phyloP scores from a whole-genome alignment of 2,797 vertebrate species.

The Platalea minor region DNA sequence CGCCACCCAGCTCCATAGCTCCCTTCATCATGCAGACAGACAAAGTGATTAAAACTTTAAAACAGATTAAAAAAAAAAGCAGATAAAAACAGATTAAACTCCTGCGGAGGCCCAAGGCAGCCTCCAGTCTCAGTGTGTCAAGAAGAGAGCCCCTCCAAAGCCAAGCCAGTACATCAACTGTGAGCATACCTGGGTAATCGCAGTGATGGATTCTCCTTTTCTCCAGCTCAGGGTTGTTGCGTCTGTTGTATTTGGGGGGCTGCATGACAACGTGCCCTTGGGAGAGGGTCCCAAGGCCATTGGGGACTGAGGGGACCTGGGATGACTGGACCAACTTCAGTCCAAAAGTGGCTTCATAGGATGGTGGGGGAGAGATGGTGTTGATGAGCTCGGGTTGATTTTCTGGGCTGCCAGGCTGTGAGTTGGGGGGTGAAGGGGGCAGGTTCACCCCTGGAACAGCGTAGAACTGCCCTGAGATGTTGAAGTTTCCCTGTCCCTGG shows the following conservation, averaged over 20 bases:
- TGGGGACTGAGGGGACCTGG: conserved; percentile 75
- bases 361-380: conserved; percentile 75
- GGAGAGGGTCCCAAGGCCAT: conserved; percentile 71
- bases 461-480: conserved; percentile 66
- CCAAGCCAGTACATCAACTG: background rate
- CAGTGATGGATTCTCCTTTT: conserved; percentile 93
- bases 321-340: conserved; percentile 74
- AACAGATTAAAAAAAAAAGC: too few species aligned
- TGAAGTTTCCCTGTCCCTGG: conserved; percentile 60
- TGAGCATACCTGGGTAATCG: conserved; percentile 80
- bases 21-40: background rate
- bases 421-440: conserved; percentile 90
- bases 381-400: conserved; percentile 83
- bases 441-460: conserved; percentile 80
- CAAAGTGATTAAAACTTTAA: background rate
- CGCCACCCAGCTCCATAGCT: background rate
- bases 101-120: background rate
- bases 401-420: conserved; percentile 89
- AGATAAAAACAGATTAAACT: background rate
- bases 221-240: conserved; percentile 92
- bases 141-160: background rate
- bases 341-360: conserved; percentile 79
- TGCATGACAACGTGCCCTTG: conserved; percentile 84
- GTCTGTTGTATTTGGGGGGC: conserved; percentile 88
- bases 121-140: background rate